Conservation (phyloP, 2,113 vertebrate species). For the Rhea pennata region DNA sequence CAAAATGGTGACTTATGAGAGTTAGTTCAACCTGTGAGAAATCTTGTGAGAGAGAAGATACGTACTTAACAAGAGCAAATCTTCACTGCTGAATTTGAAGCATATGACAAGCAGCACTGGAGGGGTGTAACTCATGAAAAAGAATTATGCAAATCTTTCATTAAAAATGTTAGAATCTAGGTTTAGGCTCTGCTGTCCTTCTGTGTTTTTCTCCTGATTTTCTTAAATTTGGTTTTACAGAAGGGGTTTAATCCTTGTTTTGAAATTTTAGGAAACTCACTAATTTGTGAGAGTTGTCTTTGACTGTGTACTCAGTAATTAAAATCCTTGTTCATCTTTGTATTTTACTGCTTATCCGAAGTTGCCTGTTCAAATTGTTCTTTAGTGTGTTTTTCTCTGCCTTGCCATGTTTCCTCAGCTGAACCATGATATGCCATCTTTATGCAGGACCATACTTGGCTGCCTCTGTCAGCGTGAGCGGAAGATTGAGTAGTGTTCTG, state of each 20-base stretch:
- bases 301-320: background rate
- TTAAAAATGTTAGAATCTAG: background rate
- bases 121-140: background rate
- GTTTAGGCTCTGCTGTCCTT: background rate
- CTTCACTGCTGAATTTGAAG: background rate
- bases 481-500: background rate
- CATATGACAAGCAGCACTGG: background rate
- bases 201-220: background rate
- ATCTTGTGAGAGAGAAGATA: background rate
- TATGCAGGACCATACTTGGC: background rate
- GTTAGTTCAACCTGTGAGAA: background rate
- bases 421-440: background rate
- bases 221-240: background rate
- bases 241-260: background rate
- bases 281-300: background rate
- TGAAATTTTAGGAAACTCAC: background rate
- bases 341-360: background rate
- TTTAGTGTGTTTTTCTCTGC: background rate
- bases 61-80: fast-evolving
- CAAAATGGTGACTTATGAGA: background rate
- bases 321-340: background rate
- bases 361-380: background rate
- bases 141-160: background rate
- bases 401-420: background rate
- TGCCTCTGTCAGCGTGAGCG: background rate